Evolutionary conservation across 1,140 invertebrate genomes (phyloP).

Genomic region (Drosophila mauritiana): DNA sequence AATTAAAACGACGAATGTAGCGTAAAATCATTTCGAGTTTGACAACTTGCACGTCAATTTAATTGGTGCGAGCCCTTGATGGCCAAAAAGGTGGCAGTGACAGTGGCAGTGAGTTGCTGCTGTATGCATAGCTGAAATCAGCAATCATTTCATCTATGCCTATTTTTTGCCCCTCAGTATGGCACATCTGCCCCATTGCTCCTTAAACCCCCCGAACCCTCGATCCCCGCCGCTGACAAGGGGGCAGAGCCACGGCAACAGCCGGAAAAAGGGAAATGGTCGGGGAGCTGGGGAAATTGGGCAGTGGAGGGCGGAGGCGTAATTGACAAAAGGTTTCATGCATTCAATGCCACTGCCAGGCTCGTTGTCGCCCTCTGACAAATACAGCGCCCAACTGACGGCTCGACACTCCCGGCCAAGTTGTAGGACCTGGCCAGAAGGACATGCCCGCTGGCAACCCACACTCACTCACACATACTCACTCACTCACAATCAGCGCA

Average conservation of each 20-base stretch:
- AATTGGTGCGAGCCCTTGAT: constrained; percentile 68
- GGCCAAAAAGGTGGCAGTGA: constrained; percentile 33
- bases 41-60: constrained; percentile 78
- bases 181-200: constrained; percentile 2
- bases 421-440: constrained; percentile 28
- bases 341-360: constrained; percentile 68
- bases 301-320: constrained; percentile 32
- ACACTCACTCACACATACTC: constrained; percentile 16
- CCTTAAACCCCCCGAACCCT: constrained; percentile 3
- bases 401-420: constrained; percentile 17
- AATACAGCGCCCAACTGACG: constrained; percentile 68
- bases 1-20: constrained; percentile 77
- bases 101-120: constrained; percentile 15
- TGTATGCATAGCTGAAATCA: constrained; percentile 62
- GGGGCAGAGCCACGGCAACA: constrained; percentile 21
- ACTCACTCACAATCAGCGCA: constrained; percentile 45
- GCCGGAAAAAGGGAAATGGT: constrained; percentile 16
- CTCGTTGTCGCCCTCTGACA: constrained; percentile 57
- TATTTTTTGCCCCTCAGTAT: constrained; percentile 50
- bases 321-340: constrained; percentile 82
- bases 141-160: constrained; percentile 77
- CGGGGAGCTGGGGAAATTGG: constrained; percentile 13
- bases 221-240: constrained; percentile 44
- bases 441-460: constrained; percentile 33
- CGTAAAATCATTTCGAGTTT: constrained; percentile 74